Percentiles rank a stretch among this genome's conserved stretches.
These are phyloP conservation scores for Heliconius melpomene DNA, from an alignment of 1,140 invertebrate species.

Conservation along the genomic window DNA sequence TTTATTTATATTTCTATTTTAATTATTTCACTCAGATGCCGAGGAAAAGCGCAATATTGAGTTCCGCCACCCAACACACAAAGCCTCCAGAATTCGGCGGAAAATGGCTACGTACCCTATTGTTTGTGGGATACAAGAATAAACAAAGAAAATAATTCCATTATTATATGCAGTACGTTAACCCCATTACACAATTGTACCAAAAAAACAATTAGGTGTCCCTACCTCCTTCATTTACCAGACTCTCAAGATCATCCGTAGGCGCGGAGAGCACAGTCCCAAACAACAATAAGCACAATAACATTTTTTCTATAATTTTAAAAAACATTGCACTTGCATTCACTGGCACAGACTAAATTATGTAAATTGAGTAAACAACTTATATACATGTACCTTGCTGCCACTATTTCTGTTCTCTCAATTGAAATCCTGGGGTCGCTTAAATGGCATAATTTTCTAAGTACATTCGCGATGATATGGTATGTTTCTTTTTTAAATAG, in stretches of 20 bases:
- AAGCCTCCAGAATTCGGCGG: too few relatives aligned
- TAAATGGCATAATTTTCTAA: slow-evolving; percentile 63
- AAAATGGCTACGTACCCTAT: too few relatives aligned
- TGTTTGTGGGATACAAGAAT: background rate
- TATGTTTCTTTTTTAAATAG: background rate
- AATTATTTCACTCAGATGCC: too few relatives aligned
- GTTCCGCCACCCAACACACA: too few relatives aligned
- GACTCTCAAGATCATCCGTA: slow-evolving; percentile 52
- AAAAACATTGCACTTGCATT: slow-evolving; percentile 43
- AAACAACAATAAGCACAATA: slow-evolving; percentile 54
- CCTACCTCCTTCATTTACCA: slow-evolving; percentile 29
- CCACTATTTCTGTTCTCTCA: slow-evolving; percentile 63
- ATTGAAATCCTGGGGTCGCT: slow-evolving; percentile 68
- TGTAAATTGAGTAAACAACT: slow-evolving; percentile 59
- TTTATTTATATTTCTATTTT: too few relatives aligned
- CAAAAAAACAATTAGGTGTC: background rate
- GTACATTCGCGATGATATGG: slow-evolving; percentile 44
- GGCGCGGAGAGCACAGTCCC: slow-evolving; percentile 47
- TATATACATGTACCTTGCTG: slow-evolving; percentile 57
- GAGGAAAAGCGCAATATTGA: too few relatives aligned
- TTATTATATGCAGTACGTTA: too few relatives aligned
- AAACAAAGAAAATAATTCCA: background rate
- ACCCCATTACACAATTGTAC: too few relatives aligned
- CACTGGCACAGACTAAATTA: slow-evolving; percentile 49
- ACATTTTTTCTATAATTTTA: slow-evolving; percentile 44